These are phyloP conservation scores for Apeltes quadracus DNA, from an alignment of 2,113 vertebrate species.

Conservation along the genomic window DNA sequence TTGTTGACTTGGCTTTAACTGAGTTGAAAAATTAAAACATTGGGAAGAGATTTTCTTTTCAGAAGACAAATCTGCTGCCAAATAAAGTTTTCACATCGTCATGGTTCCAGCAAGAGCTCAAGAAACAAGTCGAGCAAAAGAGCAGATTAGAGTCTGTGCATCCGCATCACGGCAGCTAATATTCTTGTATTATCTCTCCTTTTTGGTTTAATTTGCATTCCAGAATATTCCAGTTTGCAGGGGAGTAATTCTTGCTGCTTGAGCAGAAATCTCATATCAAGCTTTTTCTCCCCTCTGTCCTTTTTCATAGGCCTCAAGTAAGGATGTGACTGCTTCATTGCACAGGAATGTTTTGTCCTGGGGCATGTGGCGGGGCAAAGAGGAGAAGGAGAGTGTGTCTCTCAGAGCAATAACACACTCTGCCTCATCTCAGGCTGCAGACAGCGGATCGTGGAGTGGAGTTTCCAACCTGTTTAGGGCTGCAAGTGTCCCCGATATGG, in stretches of 20 bases:
- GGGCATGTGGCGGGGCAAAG: slow-evolving; percentile 45
- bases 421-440: slow-evolving; percentile 37
- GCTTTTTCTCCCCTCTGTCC: slow-evolving; percentile 32
- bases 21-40: neutral
- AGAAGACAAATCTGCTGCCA: slow-evolving; percentile 31
- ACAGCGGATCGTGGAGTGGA: slow-evolving; percentile 4
- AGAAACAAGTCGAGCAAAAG: slow-evolving; percentile 20
- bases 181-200: slow-evolving; percentile 28
- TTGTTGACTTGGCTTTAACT: neutral
- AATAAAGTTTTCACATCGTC: slow-evolving; percentile 41
- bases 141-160: slow-evolving; percentile 27
- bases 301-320: slow-evolving; percentile 60
- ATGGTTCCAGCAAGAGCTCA: slow-evolving; percentile 48
- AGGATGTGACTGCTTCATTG: slow-evolving; percentile 54
- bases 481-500: slow-evolving; percentile 47
- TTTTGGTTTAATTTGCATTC: slow-evolving; percentile 32
- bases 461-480: slow-evolving; percentile 43
- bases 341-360: slow-evolving; percentile 64
- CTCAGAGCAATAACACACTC: slow-evolving; percentile 35
- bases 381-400: slow-evolving; percentile 47
- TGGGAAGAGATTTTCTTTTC: neutral
- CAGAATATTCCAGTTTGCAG: slow-evolving; percentile 22
- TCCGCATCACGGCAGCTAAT: slow-evolving; percentile 16
- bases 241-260: neutral
- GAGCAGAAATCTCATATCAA: slow-evolving; percentile 10